Base-by-base conservation (phyloP, 2,888 invertebrate genomes). In the Theretra japonica region DNA sequence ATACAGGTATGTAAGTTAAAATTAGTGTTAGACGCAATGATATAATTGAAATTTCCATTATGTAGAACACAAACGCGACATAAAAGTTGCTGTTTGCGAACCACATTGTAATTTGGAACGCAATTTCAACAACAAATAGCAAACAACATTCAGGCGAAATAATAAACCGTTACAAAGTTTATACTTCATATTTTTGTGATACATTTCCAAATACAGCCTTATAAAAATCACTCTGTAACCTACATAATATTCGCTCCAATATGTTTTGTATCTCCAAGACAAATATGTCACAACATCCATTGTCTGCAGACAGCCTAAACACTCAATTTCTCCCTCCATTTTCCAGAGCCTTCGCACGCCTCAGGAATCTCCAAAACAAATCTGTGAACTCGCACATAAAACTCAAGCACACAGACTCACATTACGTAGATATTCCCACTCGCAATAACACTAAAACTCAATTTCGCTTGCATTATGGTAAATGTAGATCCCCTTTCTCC, bases 401-500 rank as follows among this genome's bases (percentile, higher is more conserved):
- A 65, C 41, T 48, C 21, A 65, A 65, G 65, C 41, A 65, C 41
- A 53, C 53, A 5, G n/a, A n/a, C 41, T 65, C 41, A 48, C 48
- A 65, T 65, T 65, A 65, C 65, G 33, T 33, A 48, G 41, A 48
- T 65, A 65, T 65, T 65, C 48, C 23, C 48, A 23, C 23, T 17
- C 23, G 23, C 48, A 65, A 48, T 65, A 65, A 65, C 48, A 65
- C 23, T 65, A 65, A 65, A 65, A 65, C 48, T 65, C 65, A 65
- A 65, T 65, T 65, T 65, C 48, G 65, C 65, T 65, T 65, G 65
- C 65, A 65, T 65, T 65, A 65, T 65, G 65, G 65, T 48, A 23
- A 65, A 65, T 65, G 65, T 65, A 41, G 19, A 19, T 23, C 48
- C 48, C 60, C 60, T 3, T 28, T 60, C 19, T 30, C 28, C 60